Evolutionary conservation across 2,797 vertebrate genomes (phyloP).

Genomic region (Leontopithecus rosalia): DNA sequence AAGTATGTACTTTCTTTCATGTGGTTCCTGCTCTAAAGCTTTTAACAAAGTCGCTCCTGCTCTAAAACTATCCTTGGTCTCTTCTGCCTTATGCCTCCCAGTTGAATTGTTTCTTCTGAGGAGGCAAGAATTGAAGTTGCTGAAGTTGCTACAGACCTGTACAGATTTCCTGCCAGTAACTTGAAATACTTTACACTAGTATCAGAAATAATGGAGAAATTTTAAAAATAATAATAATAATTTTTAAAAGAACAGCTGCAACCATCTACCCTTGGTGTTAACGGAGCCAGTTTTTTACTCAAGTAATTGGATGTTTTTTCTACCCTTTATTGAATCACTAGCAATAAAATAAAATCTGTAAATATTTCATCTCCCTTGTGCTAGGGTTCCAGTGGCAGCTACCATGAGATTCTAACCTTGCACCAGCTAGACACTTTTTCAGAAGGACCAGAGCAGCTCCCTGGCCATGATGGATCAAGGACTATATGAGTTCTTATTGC

Average conservation of each 20-base stretch:
- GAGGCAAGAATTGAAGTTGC: not conserved
- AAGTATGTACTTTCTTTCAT: not conserved
- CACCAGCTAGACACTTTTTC: not conserved
- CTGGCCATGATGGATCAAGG: not conserved
- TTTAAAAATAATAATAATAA: not conserved
- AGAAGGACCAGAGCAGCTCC: not conserved
- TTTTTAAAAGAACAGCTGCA: not conserved
- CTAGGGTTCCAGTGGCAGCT: not conserved
- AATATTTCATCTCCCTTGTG: not conserved
- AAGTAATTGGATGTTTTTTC: not conserved
- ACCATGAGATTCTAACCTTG: conserved; percentile 8
- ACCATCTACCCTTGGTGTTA: not conserved
- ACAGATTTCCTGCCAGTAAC: not conserved
- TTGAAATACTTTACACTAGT: not conserved
- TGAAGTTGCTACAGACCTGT: not conserved
- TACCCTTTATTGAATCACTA: not conserved
- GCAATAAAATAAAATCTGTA: conserved; percentile 22
- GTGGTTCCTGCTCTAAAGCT: not conserved
- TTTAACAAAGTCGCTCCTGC: not conserved
- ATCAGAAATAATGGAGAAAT: not conserved
- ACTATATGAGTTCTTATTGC: not conserved
- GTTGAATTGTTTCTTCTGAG: not conserved
- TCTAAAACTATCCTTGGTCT: not conserved
- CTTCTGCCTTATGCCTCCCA: not conserved
- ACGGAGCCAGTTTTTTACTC: not conserved